These are phyloP conservation scores for Idaea aversata DNA, from an alignment of 2,888 invertebrate species.

Conservation along the genomic window DNA sequence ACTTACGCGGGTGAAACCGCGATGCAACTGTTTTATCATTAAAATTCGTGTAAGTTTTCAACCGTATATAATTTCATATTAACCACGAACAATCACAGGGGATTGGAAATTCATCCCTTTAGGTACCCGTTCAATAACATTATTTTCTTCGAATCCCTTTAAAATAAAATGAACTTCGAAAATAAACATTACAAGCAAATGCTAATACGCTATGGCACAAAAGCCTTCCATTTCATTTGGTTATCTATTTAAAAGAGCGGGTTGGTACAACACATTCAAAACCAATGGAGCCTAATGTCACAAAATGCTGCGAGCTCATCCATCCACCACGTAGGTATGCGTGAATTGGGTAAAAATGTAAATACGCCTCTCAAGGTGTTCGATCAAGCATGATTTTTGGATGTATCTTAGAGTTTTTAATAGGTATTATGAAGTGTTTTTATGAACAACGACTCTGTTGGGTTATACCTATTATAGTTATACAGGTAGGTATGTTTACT, in stretches of 20 bases:
- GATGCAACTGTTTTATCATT: too few species aligned
- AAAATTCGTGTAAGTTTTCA: too few species aligned
- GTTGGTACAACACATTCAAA: conserved; percentile 69
- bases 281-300: conserved; percentile 76
- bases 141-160: background rate
- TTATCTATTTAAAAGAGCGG: conserved; percentile 75
- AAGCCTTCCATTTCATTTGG: conserved; percentile 77
- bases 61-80: too few species aligned
- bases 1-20: too few species aligned
- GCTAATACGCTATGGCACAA: conserved; percentile 56
- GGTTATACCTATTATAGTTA: too few species aligned
- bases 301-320: conserved; percentile 66
- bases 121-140: background rate
- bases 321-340: conserved; percentile 56
- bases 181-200: conserved; percentile 44
- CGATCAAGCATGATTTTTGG: conserved; percentile 49
- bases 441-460: too few species aligned
- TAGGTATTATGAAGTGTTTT: too few species aligned
- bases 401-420: conserved; percentile 4
- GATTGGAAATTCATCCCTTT: too few species aligned
- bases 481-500: too few species aligned
- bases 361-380: conserved; percentile 53
- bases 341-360: conserved; percentile 65
- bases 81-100: too few species aligned
- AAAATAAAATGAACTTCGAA: background rate